Percentiles rank a stretch among this genome's conserved stretches.
These are phyloP conservation scores for Ectobius pallidus DNA, from an alignment of 2,888 invertebrate genomes.

Conservation along the genomic window DNA sequence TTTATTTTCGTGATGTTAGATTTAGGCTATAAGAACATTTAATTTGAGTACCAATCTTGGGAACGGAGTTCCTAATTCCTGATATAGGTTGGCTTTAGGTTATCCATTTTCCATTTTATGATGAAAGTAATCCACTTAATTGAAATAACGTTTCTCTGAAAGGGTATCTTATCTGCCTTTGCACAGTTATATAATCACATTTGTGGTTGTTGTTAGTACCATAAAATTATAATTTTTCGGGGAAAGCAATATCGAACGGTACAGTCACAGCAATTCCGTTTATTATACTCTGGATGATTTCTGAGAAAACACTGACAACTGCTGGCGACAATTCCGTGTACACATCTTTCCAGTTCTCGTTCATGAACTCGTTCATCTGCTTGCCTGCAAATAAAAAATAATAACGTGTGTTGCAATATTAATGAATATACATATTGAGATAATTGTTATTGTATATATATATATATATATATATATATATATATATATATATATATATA, in stretches of 20 bases:
- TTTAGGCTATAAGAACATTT: too few species aligned
- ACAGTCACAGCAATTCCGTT: background rate
- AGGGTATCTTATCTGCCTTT: too few species aligned
- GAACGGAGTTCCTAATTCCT: too few species aligned
- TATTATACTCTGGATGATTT: background rate
- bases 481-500: background rate
- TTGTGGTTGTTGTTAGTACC: too few species aligned
- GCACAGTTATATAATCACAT: too few species aligned
- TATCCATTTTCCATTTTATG: too few species aligned
- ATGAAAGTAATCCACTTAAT: too few species aligned
- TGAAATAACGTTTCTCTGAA: too few species aligned
- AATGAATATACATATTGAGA: background rate
- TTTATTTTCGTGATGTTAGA: too few species aligned
- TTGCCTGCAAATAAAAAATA: background rate
- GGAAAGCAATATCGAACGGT: background rate
- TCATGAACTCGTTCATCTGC: background rate
- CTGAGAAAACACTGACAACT: background rate
- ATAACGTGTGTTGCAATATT: too few species aligned
- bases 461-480: background rate
- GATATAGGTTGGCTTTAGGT: too few species aligned
- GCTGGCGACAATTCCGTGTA: background rate
- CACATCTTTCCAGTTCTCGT: conserved; percentile 17
- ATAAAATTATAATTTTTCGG: background rate
- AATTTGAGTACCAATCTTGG: too few species aligned
- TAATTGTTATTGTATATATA: background rate